These are phyloP conservation scores for Pipra filicauda DNA, from an alignment of 2,113 vertebrate species.

Conservation along the genomic window DNA sequence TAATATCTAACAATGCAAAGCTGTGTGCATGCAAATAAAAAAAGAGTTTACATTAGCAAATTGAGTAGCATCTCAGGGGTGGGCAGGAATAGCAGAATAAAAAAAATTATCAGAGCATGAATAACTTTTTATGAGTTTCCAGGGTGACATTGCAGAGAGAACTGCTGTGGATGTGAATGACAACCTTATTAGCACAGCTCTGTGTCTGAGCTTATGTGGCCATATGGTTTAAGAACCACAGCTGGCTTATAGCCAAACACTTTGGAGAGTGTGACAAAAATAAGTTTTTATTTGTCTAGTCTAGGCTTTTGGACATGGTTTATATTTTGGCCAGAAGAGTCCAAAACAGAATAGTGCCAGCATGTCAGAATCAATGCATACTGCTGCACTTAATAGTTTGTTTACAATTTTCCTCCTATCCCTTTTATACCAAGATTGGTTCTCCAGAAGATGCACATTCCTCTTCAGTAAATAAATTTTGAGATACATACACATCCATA, in stretches of 20 bases:
- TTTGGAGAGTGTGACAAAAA: neutral
- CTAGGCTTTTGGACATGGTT: neutral
- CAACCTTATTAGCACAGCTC: neutral
- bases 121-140: neutral
- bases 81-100: neutral
- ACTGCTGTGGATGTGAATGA: neutral
- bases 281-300: neutral
- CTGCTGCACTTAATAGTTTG: neutral
- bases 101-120: neutral
- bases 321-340: neutral
- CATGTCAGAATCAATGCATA: neutral
- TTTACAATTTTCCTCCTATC: neutral
- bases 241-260: neutral
- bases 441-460: neutral
- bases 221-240: constrained; percentile 1
- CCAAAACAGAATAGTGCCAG: neutral
- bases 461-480: neutral
- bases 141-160: neutral
- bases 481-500: neutral
- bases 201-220: neutral
- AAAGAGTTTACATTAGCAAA: neutral
- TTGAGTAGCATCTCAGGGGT: neutral
- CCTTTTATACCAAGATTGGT: neutral
- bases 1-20: neutral
- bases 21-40: neutral